Base-by-base conservation (phyloP, 2,113 vertebrate genomes). In the Callaeas wilsoni region DNA sequence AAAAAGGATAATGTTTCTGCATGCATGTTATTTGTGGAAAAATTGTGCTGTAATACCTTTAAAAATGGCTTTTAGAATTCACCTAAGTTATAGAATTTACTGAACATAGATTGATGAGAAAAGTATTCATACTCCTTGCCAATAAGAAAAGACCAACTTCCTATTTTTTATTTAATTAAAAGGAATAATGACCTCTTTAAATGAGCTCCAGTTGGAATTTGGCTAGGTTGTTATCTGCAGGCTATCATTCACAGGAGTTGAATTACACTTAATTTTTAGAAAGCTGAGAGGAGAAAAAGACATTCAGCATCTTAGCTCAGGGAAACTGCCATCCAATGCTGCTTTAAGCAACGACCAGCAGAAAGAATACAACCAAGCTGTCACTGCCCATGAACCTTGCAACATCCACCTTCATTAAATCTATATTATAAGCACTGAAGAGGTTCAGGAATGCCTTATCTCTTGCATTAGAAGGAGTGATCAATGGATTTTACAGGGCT, bases 401-500 rank as follows among this genome's bases (percentile, higher is more conserved):
- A 90, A 78, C 47, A 63, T 57, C 21, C 80, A 55, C 91, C 63
- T 68, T 81, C n/a, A 32, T 32, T 79, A 74, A 73, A 89, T 63
- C 87, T 92, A 16, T 70, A 60, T 82, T 83, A 87, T 27, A 94
- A 94, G 94, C 50, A 88, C 23, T 39, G 85, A 84, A 75, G 71
- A 81, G 4, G 37, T 71, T 90, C 23, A 94, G 76, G 92, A 92
- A 90, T 83, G 76, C 60, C 89, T 87, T 82, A 33, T 69, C 42
- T 90, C 64, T 91, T 93, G 46, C 93, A 70, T 64, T 94, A 85
- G 56, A 71, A 69, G 41, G 74, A 87, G 49, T 84, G 52, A 91
- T 92, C 69, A 84, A 84, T 94, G 82, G 47, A 86, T 55, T 91
- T 95, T 87, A 85, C 75, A 77, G 26, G 39, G 68, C 55, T 81